Evolutionary conservation across 2,888 invertebrate genomes (phyloP).

Genomic region (Eilema caniola): DNA sequence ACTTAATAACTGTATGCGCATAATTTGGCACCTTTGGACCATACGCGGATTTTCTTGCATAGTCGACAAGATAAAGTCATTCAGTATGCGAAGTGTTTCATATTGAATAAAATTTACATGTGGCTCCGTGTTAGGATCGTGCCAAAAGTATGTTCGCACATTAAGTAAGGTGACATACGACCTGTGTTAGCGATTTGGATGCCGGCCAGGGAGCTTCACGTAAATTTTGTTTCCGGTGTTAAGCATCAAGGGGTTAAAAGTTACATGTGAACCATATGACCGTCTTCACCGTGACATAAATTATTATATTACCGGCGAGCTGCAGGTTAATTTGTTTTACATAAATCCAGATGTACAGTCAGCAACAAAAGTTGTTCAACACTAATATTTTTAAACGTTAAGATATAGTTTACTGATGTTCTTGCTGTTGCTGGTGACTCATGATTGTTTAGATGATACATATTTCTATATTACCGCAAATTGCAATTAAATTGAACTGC

Average conservation of each 20-base stretch:
- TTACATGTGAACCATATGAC: conserved; percentile 62
- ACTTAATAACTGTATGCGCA: conserved; percentile 60
- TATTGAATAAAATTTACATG: conserved; percentile 64
- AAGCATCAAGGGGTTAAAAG: conserved; percentile 69
- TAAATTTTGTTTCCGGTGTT: conserved; percentile 70
- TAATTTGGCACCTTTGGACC: conserved; percentile 53
- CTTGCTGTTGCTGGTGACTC: too few species aligned
- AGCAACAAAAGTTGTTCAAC: too few species aligned
- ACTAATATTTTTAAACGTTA: not conserved
- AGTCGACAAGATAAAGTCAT: conserved; percentile 48
- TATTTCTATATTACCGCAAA: too few species aligned
- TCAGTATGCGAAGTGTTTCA: conserved; percentile 59
- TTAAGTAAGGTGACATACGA: conserved; percentile 77
- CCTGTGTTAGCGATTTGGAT: conserved; percentile 73
- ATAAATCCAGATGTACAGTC: conserved; percentile 5
- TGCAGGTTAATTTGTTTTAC: conserved; percentile 35
- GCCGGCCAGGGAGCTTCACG: conserved; percentile 67
- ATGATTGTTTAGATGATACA: not conserved
- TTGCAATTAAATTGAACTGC: too few species aligned
- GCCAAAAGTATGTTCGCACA: conserved; percentile 73
- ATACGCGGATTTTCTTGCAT: conserved; percentile 45
- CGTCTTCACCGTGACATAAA: conserved; percentile 43
- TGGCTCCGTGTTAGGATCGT: conserved; percentile 51
- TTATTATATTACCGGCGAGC: conserved; percentile 36
- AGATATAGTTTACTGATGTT: not conserved